Percentiles rank a stretch among this genome's conserved stretches.
Evolutionary conservation across 2,113 vertebrate species (phyloP).

Genomic region (Alligator mississippiensis): DNA sequence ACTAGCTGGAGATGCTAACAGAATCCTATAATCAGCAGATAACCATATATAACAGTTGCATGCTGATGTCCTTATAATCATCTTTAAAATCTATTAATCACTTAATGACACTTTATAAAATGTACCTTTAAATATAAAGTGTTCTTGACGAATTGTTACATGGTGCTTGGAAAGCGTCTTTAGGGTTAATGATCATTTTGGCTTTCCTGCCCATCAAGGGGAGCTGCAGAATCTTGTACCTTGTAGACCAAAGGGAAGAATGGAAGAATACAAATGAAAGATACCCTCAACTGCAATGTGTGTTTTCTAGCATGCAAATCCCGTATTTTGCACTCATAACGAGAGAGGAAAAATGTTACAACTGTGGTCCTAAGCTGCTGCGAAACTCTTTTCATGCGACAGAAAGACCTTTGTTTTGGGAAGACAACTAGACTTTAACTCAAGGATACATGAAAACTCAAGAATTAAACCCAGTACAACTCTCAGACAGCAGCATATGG

Average conservation of each 20-base stretch:
- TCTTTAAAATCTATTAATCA: conserved; percentile 51
- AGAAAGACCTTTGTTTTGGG: conserved; percentile 54
- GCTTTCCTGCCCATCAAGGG: not conserved
- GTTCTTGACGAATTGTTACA: not conserved
- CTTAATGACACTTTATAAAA: conserved; percentile 4
- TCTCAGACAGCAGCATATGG: conserved; percentile 61
- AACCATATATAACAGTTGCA: conserved; percentile 36
- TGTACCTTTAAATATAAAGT: not conserved
- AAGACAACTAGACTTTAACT: conserved; percentile 65
- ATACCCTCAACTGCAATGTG: not conserved
- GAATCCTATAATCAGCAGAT: not conserved
- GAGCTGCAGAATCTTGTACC: not conserved
- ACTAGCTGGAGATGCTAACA: not conserved
- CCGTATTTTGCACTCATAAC: conserved; percentile 45
- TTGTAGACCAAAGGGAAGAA: not conserved
- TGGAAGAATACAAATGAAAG: not conserved
- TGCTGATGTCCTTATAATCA: conserved; percentile 45
- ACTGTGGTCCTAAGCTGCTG: conserved; percentile 44
- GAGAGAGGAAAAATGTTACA: conserved; percentile 35
- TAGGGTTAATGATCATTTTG: rapidly evolving
- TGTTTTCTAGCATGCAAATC: not conserved
- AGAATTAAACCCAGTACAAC: conserved; percentile 56
- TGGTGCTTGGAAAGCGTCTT: not conserved
- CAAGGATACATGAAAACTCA: conserved; percentile 68
- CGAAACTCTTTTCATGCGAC: conserved; percentile 56